Base-by-base conservation (phyloP, 2,888 invertebrate species). In the Phorcus lineatus region DNA sequence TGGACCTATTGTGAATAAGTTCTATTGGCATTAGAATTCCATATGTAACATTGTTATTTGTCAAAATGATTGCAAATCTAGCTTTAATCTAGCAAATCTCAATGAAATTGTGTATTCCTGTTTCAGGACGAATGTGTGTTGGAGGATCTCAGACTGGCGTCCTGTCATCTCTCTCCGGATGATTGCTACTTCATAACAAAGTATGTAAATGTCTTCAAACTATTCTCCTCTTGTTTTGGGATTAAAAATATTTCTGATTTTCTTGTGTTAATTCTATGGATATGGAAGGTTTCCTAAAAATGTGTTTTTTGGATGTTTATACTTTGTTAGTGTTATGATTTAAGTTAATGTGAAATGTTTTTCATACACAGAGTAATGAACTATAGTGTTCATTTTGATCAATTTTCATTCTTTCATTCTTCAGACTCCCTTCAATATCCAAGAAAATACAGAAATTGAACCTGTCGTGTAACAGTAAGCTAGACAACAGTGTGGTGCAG, bases 391-490 rank as follows among this genome's bases (percentile, higher is more conserved):
- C 2, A 36, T 4, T 36, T 36, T 4, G 7, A 36, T 36, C 36
- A 36, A 4, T 36, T 36, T 36, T 4, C n/a, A 40, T 40, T 4
- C 36, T 17, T 67, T 75, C 57, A 77, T 17, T 77, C 82, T 83
- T 6, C 86, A 91, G 91, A 74, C 77, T 90, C 16, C 85, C 88
- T 47, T 77, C 79, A 13, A 74, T 83, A 31, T 84, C 83, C n/a
- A 85, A 82, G 57, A 80, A 83, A n/a, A 79, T 91, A 67, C 84
- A 82, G 62, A 82, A 80, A 7, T 77, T 91, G 28, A 81, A 86
- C 67, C 31, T 91, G 4, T 89, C 89, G 0, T 75, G 81, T 19
- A 91, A 90, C 82, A 82, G 82, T 6, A 86, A 86, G 36, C 77
- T 91, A 16, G 84, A 83, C 67, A 88, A 86, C 70, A 79, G 80